Conservation (phyloP, 2,113 vertebrate species). For the Ginglymostoma cirratum region DNA sequence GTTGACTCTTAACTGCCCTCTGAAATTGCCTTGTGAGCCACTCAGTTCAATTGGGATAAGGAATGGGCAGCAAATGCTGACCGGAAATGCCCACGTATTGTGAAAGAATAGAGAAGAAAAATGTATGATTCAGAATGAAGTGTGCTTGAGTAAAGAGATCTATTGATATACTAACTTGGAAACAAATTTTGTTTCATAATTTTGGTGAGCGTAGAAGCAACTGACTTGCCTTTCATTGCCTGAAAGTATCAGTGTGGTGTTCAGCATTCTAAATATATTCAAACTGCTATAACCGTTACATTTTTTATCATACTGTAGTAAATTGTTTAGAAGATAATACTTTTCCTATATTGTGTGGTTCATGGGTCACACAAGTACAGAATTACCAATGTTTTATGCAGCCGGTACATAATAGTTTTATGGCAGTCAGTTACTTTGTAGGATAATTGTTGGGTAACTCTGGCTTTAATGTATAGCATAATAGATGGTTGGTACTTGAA, state of each 20-base stretch:
- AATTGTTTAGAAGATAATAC: background rate
- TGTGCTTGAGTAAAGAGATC: background rate
- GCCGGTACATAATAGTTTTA: background rate
- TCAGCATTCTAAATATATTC: background rate
- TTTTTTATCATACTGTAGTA: background rate
- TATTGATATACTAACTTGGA: background rate
- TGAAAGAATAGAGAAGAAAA: too few species aligned
- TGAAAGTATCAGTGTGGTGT: background rate
- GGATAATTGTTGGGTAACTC: background rate
- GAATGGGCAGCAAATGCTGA: too few species aligned
- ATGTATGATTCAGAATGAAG: background rate
- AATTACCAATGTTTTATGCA: background rate
- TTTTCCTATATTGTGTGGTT: background rate
- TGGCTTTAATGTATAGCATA: background rate
- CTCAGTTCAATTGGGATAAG: too few species aligned
- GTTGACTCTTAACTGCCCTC: too few species aligned
- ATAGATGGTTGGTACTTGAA: background rate
- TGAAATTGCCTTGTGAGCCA: too few species aligned
- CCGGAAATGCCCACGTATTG: too few species aligned
- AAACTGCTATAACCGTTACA: background rate
- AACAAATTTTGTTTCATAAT: background rate
- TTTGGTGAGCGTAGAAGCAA: background rate
- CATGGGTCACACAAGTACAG: background rate
- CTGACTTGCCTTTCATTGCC: background rate
- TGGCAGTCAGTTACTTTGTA: background rate